phyloP scores from a whole-genome alignment of 1,140 invertebrate genomes.

The Lepidotrigona ventralis region DNA sequence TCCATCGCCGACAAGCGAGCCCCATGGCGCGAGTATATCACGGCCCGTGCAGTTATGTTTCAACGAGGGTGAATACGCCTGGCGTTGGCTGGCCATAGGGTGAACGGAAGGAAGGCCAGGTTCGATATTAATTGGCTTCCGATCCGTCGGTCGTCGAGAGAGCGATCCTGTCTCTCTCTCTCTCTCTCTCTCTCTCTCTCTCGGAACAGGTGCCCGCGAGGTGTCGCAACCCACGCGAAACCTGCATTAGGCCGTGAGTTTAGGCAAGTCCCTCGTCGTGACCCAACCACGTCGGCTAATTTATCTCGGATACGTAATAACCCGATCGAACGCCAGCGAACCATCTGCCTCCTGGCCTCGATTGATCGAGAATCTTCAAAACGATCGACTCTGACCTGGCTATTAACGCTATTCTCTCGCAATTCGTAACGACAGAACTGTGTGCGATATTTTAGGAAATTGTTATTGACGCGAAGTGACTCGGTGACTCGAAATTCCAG shows the following conservation, averaged over 20 bases:
- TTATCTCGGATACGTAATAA: conserved; percentile 36
- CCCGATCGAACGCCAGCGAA: neutral
- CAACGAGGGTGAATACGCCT: conserved; percentile 59
- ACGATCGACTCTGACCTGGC: neutral
- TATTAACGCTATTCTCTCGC: too few species aligned
- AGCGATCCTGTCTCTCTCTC: neutral
- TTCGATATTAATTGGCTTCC: conserved; percentile 78
- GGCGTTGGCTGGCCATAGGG: conserved; percentile 26
- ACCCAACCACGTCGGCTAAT: conserved; percentile 2
- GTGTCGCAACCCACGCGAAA: conserved; percentile 17
- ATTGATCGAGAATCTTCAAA: conserved; percentile 39
- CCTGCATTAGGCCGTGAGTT: neutral
- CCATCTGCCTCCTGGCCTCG: neutral
- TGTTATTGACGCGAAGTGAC: too few species aligned
- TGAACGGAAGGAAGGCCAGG: conserved; percentile 14
- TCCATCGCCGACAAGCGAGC: conserved; percentile 72
- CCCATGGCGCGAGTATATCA: conserved; percentile 74
- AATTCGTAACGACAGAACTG: too few species aligned
- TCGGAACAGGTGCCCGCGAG: conserved; percentile 53
- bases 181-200: neutral
- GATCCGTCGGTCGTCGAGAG: conserved; percentile 58
- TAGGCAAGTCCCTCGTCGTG: neutral
- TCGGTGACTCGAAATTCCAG: too few species aligned
- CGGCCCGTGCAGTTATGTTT: conserved; percentile 64
- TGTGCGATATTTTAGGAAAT: too few species aligned